Evolutionary conservation across 2,797 vertebrate genomes (phyloP), one percentile per base, ranked within the genome.

Genomic region (Xerus rutilus): DNA sequence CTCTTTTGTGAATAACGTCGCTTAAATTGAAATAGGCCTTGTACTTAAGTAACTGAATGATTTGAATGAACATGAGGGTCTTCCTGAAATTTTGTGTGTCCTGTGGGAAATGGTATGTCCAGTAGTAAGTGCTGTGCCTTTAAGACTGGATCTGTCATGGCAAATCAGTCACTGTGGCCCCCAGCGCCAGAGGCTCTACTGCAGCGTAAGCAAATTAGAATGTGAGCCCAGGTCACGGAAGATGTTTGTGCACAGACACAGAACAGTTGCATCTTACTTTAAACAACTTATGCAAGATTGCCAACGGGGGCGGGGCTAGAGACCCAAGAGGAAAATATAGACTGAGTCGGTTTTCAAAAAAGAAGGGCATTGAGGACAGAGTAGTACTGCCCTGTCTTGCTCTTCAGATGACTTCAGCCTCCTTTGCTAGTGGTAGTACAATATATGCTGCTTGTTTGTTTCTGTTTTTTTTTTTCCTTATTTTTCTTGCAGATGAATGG

Each of bases 401-500:
- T 91, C 89, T 72, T 88, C 79, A 81, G 70, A 92, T 62, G 45
- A 52, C 9, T 59, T 74, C 17, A 2, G 7, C 79, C 89, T 72
- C 52, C 74, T 89, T 86, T 54, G 47, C 72, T 85, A 78, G 89
- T 89, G 77, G 91, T 45, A 88, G 78, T 96, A 74, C 74, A 95
- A 91, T 96, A 94, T 96, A 85, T 91, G 74, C 92, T 94, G 96
- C 85, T 78, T 86, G 81, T 83, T 83, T 65, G 81, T 83, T 32
- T 57, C 62, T 91, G 64, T 39, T 67, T 69, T 77, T 79, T 57
- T 76, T 30, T 67, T 77, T 65, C 15, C 59, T 95, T 72, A 17
- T 82, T 35, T 79, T 76, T 3, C 14, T 97, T 97, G 69, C 98
- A 99, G 99, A 97, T 99, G 94, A 99, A 99, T 93, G 99, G 98